Evolutionary conservation across 2,797 vertebrate genomes (phyloP), one percentile per base, ranked within the genome.

Genomic region (Enteromius viviparus): DNA sequence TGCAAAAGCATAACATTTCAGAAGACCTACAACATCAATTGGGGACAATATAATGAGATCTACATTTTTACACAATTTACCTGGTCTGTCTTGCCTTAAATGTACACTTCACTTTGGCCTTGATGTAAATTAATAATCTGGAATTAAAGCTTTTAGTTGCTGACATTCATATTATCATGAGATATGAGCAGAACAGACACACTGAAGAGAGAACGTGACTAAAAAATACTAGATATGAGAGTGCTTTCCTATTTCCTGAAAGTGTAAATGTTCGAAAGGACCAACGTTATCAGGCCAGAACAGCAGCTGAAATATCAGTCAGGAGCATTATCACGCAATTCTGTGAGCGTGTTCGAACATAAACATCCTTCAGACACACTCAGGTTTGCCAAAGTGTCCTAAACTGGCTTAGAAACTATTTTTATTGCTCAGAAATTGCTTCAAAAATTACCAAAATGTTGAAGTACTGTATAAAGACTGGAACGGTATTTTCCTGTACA

Each of bases 231-330:
- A 4, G 51, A 58, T 37, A 14, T 55, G 6, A 40, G 10, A 26
- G 12, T 11, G 65, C 53, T n/a, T n/a, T 45, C 3, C 12, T 64
- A 15, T 40, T 45, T 60, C 7, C 55, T 77, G 37, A 68, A 51
- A 58, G 32, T 76, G 23, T 47, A n/a, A 32, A 32, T 60, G 37
- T 72, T 64, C 11, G 0, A 47, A 37, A 29, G 78, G n/a, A 51
- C 29, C 2, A 3, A 4, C 37, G 17, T 81, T 81, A 81, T 81
- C 79, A 74, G 40, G 23, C 60, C 55, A 7, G 19, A 74, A 26
- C 69, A 81, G 69, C 68, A 17, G 47, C 21, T 74, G 71, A 55
- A 53, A 34, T 65, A 34, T 78, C 76, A 78, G 40, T 37, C 15
- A 9, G 29, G 58, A 60, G 58, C 58, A n/a, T 23, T 26, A 62